These are phyloP conservation scores for Zosterops lateralis DNA, from an alignment of 2,113 vertebrate genomes.

Conservation along the genomic window DNA sequence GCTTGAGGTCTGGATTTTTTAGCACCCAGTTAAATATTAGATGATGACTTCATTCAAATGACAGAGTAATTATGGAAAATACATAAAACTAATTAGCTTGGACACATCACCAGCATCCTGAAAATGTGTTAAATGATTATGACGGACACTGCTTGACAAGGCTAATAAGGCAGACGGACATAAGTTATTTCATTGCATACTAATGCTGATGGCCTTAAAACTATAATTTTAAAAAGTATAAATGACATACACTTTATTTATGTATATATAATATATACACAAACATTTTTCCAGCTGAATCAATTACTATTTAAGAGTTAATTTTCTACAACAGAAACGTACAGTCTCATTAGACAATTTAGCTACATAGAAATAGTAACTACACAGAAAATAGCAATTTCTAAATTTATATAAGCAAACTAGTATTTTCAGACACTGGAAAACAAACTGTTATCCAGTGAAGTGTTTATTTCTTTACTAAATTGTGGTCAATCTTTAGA, in stretches of 20 bases:
- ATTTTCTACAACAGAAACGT: not conserved
- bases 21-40: not conserved
- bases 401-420: not conserved
- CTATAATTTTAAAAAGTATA: not conserved
- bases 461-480: not conserved
- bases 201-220: not conserved
- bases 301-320: not conserved
- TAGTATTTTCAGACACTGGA: not conserved
- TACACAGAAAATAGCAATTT: not conserved
- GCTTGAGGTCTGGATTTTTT: not conserved
- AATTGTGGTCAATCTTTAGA: not conserved
- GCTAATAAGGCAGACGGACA: not conserved
- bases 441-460: not conserved
- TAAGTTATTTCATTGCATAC: not conserved
- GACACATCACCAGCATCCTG: not conserved
- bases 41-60: not conserved
- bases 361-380: not conserved
- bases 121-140: conserved; percentile 22
- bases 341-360: not conserved
- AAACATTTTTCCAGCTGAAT: not conserved
- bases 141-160: not conserved
- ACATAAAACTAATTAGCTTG: not conserved
- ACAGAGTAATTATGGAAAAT: not conserved
- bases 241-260: not conserved
- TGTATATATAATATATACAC: not conserved